Conservation (phyloP, 2,888 invertebrate genomes). For the Drosophila gaucha region DNA sequence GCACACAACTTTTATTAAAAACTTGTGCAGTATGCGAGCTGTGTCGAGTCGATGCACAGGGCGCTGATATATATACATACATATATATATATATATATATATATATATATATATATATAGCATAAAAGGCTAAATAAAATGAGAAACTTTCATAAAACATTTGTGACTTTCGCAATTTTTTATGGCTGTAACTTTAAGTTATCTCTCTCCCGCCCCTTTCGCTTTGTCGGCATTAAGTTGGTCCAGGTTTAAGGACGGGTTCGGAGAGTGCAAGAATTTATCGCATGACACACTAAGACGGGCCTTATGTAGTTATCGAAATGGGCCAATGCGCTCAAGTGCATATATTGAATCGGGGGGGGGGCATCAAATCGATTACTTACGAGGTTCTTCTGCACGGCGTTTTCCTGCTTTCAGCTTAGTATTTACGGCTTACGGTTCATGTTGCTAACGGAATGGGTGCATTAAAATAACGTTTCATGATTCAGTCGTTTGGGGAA, state of each 20-base stretch:
- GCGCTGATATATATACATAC: slow-evolving; percentile 16
- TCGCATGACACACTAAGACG: slow-evolving; percentile 69
- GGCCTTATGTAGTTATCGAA: slow-evolving; percentile 52
- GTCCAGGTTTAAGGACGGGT: slow-evolving; percentile 26
- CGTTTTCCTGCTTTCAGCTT: slow-evolving; percentile 18
- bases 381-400: slow-evolving; percentile 20
- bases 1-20: slow-evolving; percentile 67
- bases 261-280: slow-evolving; percentile 63
- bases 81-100: slow-evolving; percentile 10
- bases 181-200: slow-evolving; percentile 64
- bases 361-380: slow-evolving; percentile 51
- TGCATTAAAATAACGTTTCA: slow-evolving; percentile 22
- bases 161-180: slow-evolving; percentile 74
- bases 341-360: slow-evolving; percentile 28
- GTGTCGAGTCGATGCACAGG: slow-evolving; percentile 35
- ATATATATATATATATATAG: slow-evolving; percentile 13
- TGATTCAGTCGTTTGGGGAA: slow-evolving; percentile 8
- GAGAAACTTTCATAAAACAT: slow-evolving; percentile 75
- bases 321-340: slow-evolving; percentile 55
- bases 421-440: slow-evolving; percentile 37
- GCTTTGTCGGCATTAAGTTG: slow-evolving; percentile 35
- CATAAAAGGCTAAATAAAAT: slow-evolving; percentile 68
- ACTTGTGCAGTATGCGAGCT: slow-evolving; percentile 61
- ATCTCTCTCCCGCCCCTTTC: not conserved
- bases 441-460: slow-evolving; percentile 13